Evolutionary conservation across 2,797 vertebrate genomes (phyloP).

Genomic region (Lepilemur septentrionalis): DNA sequence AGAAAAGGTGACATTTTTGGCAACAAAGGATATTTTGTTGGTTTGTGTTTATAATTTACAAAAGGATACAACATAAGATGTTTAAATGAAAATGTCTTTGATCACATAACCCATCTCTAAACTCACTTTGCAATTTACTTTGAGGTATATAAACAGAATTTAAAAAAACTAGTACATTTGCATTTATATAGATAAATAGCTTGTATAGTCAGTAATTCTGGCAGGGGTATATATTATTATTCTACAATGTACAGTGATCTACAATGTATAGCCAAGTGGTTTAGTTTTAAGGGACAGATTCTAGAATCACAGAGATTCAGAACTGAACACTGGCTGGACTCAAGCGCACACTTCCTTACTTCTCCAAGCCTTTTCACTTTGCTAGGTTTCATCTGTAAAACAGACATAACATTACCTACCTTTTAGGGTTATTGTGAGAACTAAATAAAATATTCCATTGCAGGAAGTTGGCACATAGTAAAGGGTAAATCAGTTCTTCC

Average conservation of each 20-base stretch:
- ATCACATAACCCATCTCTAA: neutral
- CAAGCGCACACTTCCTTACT: neutral
- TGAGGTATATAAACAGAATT: neutral
- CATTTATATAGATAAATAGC: neutral
- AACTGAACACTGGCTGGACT: neutral
- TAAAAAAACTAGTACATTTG: neutral
- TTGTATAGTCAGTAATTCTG: neutral
- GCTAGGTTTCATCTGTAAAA: neutral
- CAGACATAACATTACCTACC: neutral
- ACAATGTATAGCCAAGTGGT: neutral
- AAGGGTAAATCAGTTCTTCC: neutral
- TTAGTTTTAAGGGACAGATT: neutral
- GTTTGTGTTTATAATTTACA: slow-evolving; percentile 18
- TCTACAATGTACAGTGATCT: neutral
- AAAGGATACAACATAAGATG: neutral
- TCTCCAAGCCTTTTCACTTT: neutral
- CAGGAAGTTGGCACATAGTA: neutral
- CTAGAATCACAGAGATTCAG: neutral
- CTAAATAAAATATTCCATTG: neutral
- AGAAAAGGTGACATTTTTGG: slow-evolving; percentile 49
- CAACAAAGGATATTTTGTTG: neutral
- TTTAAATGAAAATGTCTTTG: slow-evolving; percentile 22
- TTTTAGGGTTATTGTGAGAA: neutral
- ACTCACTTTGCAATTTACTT: neutral
- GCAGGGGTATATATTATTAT: neutral